A percentile compares a stretch with the other conserved stretches of the same genome.
Conservation (phyloP, 2,888 invertebrate species). For the Anorthoa munda region DNA sequence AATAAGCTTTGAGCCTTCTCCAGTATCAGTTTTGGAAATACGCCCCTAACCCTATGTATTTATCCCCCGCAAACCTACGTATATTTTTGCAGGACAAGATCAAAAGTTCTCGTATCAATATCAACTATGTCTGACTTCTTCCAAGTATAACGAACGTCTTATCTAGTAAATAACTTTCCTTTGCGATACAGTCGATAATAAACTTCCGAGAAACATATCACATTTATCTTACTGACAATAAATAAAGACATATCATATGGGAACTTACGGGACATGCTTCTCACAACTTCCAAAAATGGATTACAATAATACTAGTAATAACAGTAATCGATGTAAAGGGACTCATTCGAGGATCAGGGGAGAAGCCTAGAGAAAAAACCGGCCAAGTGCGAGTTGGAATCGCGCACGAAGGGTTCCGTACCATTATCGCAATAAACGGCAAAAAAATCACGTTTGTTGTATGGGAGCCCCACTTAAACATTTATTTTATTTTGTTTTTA, state of each 20-base stretch:
- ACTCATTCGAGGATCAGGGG: no score
- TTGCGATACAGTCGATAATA: constrained; percentile 39
- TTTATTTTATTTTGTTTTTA: no score
- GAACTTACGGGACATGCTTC: constrained; percentile 24
- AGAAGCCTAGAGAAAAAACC: no score
- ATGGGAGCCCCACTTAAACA: no score
- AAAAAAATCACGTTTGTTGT: no score
- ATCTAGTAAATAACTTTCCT: constrained; percentile 59
- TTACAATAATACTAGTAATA: constrained; percentile 6
- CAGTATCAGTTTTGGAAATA: not conserved
- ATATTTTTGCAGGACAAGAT: constrained; percentile 17
- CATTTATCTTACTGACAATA: constrained; percentile 56
- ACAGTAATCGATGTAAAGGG: not conserved
- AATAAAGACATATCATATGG: constrained; percentile 46
- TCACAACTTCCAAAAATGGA: constrained; percentile 3
- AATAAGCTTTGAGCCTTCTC: not conserved
- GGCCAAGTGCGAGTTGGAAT: no score
- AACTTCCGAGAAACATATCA: constrained; percentile 52
- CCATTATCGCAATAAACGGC: no score
- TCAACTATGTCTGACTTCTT: constrained; percentile 37
- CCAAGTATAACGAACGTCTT: constrained; percentile 49
- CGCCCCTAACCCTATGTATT: not conserved
- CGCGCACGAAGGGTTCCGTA: no score
- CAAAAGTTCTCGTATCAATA: constrained; percentile 53
- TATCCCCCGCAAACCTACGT: not conserved